Base-by-base conservation (phyloP, 2,888 invertebrate species). In the Erpobdella octoculata region DNA sequence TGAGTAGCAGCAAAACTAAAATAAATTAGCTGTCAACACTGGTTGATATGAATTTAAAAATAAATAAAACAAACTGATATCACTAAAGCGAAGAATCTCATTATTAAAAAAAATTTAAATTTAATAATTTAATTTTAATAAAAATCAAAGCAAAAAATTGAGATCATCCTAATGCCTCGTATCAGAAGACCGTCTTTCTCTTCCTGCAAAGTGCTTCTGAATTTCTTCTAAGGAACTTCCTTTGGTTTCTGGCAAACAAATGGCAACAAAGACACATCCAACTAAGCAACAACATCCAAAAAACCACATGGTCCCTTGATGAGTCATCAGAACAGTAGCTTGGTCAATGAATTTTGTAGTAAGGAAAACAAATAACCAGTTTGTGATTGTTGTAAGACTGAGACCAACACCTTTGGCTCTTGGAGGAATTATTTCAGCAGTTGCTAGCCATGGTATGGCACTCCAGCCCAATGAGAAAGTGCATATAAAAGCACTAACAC, bases 141-240 rank as follows among this genome's bases (percentile, higher is more conserved):
- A n/a, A n/a, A n/a, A n/a, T n/a, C n/a, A n/a, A n/a, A n/a, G n/a
- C n/a, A n/a, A n/a, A n/a, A n/a, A n/a, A n/a, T n/a, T n/a, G n/a
- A n/a, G n/a, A n/a, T n/a, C n/a, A n/a, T n/a, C n/a, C n/a, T n/a
- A n/a, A n/a, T n/a, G n/a, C n/a, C n/a, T n/a, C n/a, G n/a, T n/a
- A n/a, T n/a, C n/a, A n/a, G n/a, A n/a, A n/a, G n/a, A n/a, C n/a
- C n/a, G n/a, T n/a, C 21, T 28, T n/a, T 53, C 53, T 25, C 28
- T 53, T 53, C 28, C 28, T 31, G 58, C 41, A 53, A 75, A 75
- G 37, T 64, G 35, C 25, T 41, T 61, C 38, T 81, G 80, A 80
- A 95, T 95, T 79, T 94, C 93, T 82, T 94, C 93, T 76, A 95
- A 86, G 76, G 90, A 90, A 82, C 90, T 90, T n/a, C 95, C 94